These are phyloP conservation scores for Balanococcus diminutus DNA, from an alignment of 2,888 invertebrate genomes.

Conservation along the genomic window DNA sequence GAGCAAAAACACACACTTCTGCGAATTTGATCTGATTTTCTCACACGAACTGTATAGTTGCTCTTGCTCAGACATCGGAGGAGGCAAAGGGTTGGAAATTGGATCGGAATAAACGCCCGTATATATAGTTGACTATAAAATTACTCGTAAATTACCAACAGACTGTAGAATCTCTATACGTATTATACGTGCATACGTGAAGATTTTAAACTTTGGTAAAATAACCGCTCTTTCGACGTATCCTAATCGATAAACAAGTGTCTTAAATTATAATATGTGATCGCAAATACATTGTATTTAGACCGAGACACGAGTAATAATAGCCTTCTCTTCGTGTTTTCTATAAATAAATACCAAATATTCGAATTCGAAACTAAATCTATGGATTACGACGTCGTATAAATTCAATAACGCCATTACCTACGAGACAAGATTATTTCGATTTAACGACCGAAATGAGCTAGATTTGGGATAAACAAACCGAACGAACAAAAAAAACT, in stretches of 20 bases:
- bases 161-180: too few relatives aligned
- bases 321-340: not conserved
- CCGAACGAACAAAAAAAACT: not conserved
- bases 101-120: not conserved
- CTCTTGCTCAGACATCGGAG: too few relatives aligned
- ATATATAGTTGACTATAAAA: not conserved
- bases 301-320: not conserved
- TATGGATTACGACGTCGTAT: not conserved
- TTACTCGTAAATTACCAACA: not conserved
- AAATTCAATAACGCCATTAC: constrained; percentile 9
- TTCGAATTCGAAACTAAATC: too few relatives aligned
- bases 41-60: not conserved
- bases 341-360: too few relatives aligned
- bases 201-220: not conserved
- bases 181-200: not conserved
- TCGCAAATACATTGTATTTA: not conserved
- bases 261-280: not conserved
- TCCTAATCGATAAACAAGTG: not conserved
- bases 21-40: not conserved
- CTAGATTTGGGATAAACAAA: not conserved
- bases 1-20: not conserved
- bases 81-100: not conserved
- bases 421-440: too few relatives aligned
- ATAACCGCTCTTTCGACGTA: not conserved
- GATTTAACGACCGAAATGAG: not conserved